Percentiles rank a stretch among this genome's conserved stretches.
Conservation (phyloP, 2,113 vertebrate species). For the Phainopepla nitens region DNA sequence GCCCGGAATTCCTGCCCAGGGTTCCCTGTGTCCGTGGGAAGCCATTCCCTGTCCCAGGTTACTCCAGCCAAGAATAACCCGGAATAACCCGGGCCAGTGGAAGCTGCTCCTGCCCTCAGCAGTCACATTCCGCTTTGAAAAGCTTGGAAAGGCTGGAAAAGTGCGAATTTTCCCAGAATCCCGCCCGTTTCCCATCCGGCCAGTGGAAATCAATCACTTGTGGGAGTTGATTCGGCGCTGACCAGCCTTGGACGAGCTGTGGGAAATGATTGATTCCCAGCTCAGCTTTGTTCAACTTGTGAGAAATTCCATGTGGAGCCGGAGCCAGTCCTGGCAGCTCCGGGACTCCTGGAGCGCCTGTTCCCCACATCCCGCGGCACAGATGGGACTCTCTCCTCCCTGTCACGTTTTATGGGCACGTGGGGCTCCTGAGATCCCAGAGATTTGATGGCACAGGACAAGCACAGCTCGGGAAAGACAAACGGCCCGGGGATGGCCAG, state of each 20-base stretch:
- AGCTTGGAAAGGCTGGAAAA: accelerated
- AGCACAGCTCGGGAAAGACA: background rate
- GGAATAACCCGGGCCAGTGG: background rate
- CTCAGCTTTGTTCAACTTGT: background rate
- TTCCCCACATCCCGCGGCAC: background rate
- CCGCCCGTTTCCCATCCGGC: too few relatives aligned
- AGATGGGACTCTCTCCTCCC: background rate
- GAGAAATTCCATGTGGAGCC: background rate
- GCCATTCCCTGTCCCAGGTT: too few relatives aligned
- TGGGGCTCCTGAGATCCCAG: background rate
- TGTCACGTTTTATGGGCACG: background rate
- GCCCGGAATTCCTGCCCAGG: background rate
- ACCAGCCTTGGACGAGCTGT: background rate
- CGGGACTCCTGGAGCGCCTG: background rate
- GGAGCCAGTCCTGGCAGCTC: background rate
- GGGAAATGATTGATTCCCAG: background rate
- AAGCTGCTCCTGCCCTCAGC: background rate
- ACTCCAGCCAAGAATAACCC: background rate
- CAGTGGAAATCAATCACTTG: background rate
- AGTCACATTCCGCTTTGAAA: background rate
- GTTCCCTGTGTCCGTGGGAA: background rate
- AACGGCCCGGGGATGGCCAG: too few relatives aligned
- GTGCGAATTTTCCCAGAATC: background rate
- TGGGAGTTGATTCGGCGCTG: background rate
- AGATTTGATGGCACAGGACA: background rate